A percentile compares a stretch with the other conserved stretches of the same genome.
Conservation (phyloP, 2,113 vertebrate genomes). For the Mormoops blainvillei region DNA sequence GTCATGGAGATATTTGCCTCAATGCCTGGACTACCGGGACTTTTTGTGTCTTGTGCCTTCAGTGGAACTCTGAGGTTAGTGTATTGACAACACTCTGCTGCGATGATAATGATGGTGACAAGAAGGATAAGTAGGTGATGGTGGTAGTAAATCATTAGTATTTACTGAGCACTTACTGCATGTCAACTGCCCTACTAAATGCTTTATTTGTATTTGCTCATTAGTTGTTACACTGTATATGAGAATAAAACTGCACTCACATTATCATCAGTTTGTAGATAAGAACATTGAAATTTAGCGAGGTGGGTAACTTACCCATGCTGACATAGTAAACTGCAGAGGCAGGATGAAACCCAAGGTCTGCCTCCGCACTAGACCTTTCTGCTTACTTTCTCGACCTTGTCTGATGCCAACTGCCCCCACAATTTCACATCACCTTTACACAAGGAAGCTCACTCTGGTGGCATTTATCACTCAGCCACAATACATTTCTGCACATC, state of each 20-base stretch:
- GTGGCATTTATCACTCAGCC: not conserved
- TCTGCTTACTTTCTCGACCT: not conserved
- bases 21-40: slow-evolving; percentile 86
- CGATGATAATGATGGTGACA: not conserved
- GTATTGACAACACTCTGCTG: not conserved
- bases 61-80: slow-evolving; percentile 90
- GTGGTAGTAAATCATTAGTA: rapidly evolving
- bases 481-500: not conserved
- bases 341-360: not conserved
- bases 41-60: slow-evolving; percentile 91
- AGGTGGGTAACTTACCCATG: not conserved
- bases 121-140: too few species aligned
- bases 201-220: not conserved
- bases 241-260: not conserved
- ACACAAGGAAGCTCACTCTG: not conserved
- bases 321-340: not conserved
- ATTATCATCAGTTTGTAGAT: not conserved
- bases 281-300: not conserved
- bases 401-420: not conserved
- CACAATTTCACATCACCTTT: not conserved
- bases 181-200: not conserved
- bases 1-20: slow-evolving; percentile 87
- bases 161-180: not conserved
- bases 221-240: not conserved
- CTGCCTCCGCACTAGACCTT: not conserved